These are phyloP conservation scores for Takifugu flavidus DNA, from an alignment of 2,113 vertebrate species.

Conservation along the genomic window DNA sequence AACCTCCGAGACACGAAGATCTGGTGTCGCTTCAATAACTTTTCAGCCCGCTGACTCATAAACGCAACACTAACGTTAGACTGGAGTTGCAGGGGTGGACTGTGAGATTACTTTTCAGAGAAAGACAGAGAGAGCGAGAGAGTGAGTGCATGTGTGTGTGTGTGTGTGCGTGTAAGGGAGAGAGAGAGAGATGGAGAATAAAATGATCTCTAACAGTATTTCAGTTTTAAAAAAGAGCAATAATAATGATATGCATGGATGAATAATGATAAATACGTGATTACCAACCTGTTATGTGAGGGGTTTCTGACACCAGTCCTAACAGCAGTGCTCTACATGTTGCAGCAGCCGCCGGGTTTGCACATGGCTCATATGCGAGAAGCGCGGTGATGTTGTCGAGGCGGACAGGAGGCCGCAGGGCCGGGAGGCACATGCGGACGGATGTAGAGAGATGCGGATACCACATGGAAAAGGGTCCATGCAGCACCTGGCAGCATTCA, in stretches of 20 bases:
- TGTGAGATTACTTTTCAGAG: slow-evolving; percentile 61
- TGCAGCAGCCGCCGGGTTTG: slow-evolving; percentile 3
- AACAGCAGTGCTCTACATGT: background rate
- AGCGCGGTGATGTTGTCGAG: slow-evolving; percentile 50
- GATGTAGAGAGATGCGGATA: slow-evolving; percentile 44
- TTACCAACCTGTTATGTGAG: slow-evolving; percentile 13
- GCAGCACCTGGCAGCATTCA: slow-evolving; percentile 70
- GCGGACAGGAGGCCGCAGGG: slow-evolving; percentile 46
- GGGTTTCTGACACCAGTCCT: background rate
- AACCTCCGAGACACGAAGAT: too few relatives aligned
- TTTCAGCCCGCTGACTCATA: too few relatives aligned
- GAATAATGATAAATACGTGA: background rate
- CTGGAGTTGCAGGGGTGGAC: slow-evolving; percentile 74
- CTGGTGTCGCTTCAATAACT: too few relatives aligned
- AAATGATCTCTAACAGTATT: background rate
- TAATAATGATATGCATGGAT: too few relatives aligned
- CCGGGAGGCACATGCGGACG: slow-evolving; percentile 18
- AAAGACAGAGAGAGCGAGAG: background rate
- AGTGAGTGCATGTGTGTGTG: background rate
- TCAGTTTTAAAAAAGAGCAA: background rate
- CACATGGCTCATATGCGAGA: slow-evolving; percentile 52
- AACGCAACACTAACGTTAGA: too few relatives aligned
- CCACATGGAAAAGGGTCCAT: slow-evolving; percentile 74
- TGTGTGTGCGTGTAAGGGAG: background rate
- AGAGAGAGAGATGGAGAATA: background rate